Percentiles rank a stretch among this genome's conserved stretches.
These are phyloP conservation scores for Neotragus moschatus DNA, from an alignment of 2,113 vertebrate genomes.

Conservation along the genomic window DNA sequence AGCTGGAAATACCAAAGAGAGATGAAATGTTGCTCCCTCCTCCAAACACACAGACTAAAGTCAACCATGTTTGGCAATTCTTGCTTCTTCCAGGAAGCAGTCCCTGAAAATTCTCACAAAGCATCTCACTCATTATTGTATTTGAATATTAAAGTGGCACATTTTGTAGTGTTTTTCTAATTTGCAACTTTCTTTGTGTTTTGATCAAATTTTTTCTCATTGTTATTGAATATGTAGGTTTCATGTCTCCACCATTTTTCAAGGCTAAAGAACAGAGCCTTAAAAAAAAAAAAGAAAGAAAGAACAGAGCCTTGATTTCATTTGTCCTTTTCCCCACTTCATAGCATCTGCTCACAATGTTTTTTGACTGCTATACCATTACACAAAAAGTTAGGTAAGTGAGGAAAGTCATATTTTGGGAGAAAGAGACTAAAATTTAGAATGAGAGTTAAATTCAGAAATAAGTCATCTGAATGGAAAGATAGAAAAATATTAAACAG, in stretches of 20 bases:
- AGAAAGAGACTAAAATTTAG: background rate
- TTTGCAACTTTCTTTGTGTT: background rate
- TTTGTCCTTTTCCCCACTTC: background rate
- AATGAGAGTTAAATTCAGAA: constrained; percentile 9
- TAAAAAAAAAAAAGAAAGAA: background rate
- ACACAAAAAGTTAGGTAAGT: background rate
- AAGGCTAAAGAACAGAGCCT: background rate
- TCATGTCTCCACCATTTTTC: background rate
- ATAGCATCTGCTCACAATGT: background rate
- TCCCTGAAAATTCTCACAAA: background rate
- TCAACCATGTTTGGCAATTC: background rate
- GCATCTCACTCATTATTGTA: background rate
- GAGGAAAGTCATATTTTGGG: background rate
- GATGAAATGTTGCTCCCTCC: background rate
- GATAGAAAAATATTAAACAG: background rate
- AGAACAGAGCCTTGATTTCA: background rate
- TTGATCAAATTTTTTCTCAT: background rate
- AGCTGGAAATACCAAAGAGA: background rate
- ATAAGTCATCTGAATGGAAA: background rate
- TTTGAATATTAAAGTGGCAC: background rate
- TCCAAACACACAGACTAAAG: background rate
- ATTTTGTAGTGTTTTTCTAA: background rate
- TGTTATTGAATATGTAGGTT: background rate
- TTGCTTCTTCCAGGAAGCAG: background rate
- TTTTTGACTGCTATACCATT: background rate